Evolutionary conservation across 2,797 vertebrate genomes (phyloP), one percentile per base, ranked within the genome.

Genomic region (Darevskia nairensis): DNA sequence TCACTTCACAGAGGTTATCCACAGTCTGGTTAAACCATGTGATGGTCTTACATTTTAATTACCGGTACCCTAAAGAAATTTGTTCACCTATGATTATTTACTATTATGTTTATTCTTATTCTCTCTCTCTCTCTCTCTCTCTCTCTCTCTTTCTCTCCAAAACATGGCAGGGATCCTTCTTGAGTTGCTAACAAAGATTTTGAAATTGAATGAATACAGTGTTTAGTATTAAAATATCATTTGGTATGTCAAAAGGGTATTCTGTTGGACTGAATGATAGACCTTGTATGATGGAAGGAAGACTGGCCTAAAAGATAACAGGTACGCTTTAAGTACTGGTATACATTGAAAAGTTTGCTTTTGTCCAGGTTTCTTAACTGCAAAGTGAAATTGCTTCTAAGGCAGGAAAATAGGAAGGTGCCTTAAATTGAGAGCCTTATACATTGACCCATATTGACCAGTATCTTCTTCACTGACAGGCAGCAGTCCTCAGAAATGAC

Each of bases 41-140:
- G 21, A 29, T 77, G 29, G 44, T 44, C 64, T 89, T 74, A 89
- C 66, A 84, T 86, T 86, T 74, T 86, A 79, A 89, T 85, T 35
- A 84, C n/a, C n/a, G n/a, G n/a, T n/a, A n/a, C 59, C 23, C 9
- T 75, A 39, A 74, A 85, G 27, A 84, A 74, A 75, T 85, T 17
- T 80, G 46, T 80, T 89, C 76, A 72, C n/a, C 76, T 85, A 80
- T 50, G 64, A 44, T 72, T 72, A 89, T 32, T 72, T 74, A 41
- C 39, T 50, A 64, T 72, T 66, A 27, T 55, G 35, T 23, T 61
- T 88, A 35, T 83, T 74, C 44, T 11, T 21, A 21, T 80, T 74
- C 17, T 50, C 8, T 29, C n/a, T 66, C 15, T 29, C n/a, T 84
- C 21, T 55, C 27, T 72, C 35, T 21, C 35, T 35, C 35, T 35